Conservation (phyloP, 2,113 vertebrate genomes). For the Rhinoptilus africanus region DNA sequence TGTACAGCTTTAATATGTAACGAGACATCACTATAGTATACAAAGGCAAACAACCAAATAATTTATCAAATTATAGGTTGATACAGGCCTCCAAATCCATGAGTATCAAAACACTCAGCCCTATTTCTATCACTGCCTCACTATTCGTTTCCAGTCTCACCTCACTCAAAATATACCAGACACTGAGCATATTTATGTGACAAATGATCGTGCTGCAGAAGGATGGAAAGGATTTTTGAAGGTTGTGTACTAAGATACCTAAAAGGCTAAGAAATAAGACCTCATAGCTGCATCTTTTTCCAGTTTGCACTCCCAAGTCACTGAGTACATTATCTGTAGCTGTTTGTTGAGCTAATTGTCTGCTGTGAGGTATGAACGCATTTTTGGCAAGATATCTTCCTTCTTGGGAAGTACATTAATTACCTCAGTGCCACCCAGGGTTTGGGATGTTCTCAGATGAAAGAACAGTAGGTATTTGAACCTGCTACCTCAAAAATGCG, state of each 20-base stretch:
- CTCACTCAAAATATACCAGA: background rate
- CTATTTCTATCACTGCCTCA: background rate
- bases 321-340: background rate
- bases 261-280: background rate
- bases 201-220: background rate
- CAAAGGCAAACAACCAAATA: background rate
- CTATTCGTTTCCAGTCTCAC: background rate
- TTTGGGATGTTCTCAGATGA: background rate
- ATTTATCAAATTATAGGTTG: background rate
- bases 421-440: background rate
- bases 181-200: background rate
- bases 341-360: background rate
- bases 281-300: background rate
- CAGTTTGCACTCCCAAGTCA: background rate
- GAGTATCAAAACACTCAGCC: background rate
- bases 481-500: background rate
- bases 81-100: background rate
- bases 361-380: background rate
- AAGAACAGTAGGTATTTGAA: background rate
- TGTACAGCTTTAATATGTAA: background rate
- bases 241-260: background rate
- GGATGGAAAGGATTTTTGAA: background rate
- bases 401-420: background rate
- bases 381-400: background rate
- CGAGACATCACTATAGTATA: background rate